Base-by-base conservation (phyloP, 1,140 invertebrate species). In the Stegodyphus mimosarum region DNA sequence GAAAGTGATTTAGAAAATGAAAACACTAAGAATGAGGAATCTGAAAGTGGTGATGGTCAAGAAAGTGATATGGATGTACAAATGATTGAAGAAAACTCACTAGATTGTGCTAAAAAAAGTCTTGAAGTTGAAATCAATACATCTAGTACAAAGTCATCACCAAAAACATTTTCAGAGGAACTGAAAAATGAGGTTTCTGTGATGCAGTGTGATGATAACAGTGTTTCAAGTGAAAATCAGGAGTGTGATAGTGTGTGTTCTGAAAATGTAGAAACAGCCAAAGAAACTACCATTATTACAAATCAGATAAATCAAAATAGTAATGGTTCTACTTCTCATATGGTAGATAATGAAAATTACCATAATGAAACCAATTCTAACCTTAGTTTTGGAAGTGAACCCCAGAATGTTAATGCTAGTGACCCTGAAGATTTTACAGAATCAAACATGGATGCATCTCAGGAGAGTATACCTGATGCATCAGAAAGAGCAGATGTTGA, bases 401-500 rank as follows among this genome's bases (percentile, higher is more conserved):
- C 52, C 53, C 50, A 17, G 13, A 73, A 73, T 73, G 71, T 11
- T 17, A 71, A 75, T 51, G 51, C 15, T 2, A 66, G 48, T 55
- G 83, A 67, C 3, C 49, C n/a, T 33, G 52, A 55, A 53, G 51
- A 76, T 5, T 50, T 7, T 48, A 5, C 10, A 33, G 51, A 76
- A 90, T 6, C 91, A 90, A 86, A 81, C 71, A 51, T 91, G 91
- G 79, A 91, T 90, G 9, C 90, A 90, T 79, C 90, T 89, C 0
- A 89, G 90, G 89, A 90, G 64, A 63, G 17, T 81, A 55, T 52
- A 73, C 51, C 17, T 83, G 70, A 60, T 60, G 9, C 55, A 60
- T 67, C 64, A n/a, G 64, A 67, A 67, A 67, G 17, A 17, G 64
- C 69, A 49, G 15, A 52, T 48, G 33, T 70, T 17, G 48, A 84